Conservation (phyloP, 2,797 vertebrate species). For the Mallotus villosus region DNA sequence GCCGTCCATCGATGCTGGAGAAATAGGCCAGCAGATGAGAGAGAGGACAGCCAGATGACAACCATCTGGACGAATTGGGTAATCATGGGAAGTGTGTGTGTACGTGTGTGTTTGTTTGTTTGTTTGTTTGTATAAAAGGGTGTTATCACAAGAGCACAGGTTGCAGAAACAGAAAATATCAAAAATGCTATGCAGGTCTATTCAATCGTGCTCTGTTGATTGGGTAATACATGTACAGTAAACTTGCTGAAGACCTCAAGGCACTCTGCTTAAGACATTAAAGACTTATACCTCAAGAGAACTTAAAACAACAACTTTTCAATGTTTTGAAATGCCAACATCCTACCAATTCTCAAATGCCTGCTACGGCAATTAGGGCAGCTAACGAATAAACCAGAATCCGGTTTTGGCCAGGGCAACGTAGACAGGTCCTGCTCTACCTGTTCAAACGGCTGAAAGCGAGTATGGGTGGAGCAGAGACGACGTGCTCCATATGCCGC, state of each 20-base stretch:
- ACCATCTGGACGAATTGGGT: conserved; percentile 80
- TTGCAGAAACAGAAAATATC: neutral
- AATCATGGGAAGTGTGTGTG: conserved; percentile 53
- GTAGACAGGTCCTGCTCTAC: conserved; percentile 70
- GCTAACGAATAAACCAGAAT: conserved; percentile 13
- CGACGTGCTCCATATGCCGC: conserved; percentile 72
- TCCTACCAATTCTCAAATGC: neutral
- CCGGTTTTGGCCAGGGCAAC: conserved; percentile 30
- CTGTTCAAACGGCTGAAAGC: conserved; percentile 62
- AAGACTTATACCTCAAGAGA: too few species aligned
- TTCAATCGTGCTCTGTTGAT: neutral
- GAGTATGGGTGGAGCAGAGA: conserved; percentile 70
- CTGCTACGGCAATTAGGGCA: conserved; percentile 25
- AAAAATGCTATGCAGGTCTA: neutral
- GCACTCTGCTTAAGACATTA: too few species aligned
- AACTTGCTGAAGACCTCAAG: too few species aligned
- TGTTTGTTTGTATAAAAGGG: conserved; percentile 3
- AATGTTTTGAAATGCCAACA: neutral
- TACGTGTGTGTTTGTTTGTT: neutral
- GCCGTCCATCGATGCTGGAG: conserved; percentile 48
- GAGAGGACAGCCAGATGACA: conserved; percentile 79
- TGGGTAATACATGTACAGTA: too few species aligned
- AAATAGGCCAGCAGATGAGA: conserved; percentile 71
- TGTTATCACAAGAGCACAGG: conserved; percentile 34
- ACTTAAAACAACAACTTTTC: too few species aligned